phyloP scores from a whole-genome alignment of 2,113 vertebrate species.

The Rutilus rutilus region DNA sequence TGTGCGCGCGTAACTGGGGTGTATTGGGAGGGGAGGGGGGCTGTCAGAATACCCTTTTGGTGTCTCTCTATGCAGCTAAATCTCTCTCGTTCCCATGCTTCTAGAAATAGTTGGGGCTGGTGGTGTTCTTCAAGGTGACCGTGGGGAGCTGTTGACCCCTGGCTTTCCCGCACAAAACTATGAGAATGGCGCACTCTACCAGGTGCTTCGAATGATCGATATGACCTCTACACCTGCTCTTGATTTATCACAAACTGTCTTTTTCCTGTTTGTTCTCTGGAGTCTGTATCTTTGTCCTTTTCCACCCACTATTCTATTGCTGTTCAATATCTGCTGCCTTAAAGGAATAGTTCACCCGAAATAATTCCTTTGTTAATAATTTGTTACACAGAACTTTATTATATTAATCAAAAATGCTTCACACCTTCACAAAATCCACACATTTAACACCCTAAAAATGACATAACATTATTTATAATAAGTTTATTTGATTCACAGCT shows the following conservation, averaged over 20 bases:
- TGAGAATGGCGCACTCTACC: slow-evolving; percentile 68
- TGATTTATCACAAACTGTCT: not conserved
- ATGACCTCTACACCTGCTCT: slow-evolving; percentile 9
- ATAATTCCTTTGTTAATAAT: too few species aligned
- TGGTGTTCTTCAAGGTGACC: slow-evolving; percentile 75
- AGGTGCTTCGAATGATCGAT: slow-evolving; percentile 64
- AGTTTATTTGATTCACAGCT: too few species aligned
- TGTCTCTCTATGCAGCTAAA: slow-evolving; percentile 57
- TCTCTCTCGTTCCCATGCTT: slow-evolving; percentile 27
- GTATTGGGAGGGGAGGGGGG: not conserved
- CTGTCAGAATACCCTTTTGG: slow-evolving; percentile 54
- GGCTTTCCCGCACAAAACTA: slow-evolving; percentile 70
- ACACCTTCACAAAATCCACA: too few species aligned
- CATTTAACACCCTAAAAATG: too few species aligned
- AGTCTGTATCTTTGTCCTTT: not conserved
- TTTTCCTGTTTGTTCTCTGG: not conserved
- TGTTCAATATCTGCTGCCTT: not conserved
- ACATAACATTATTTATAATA: too few species aligned
- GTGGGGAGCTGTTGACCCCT: slow-evolving; percentile 73
- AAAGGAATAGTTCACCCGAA: too few species aligned
- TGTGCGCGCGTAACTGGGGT: slow-evolving; percentile 9
- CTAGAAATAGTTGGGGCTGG: slow-evolving; percentile 77
- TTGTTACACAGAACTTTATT: too few species aligned
- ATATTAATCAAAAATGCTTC: too few species aligned
- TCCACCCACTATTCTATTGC: not conserved